These are phyloP conservation scores for Otolemur garnettii DNA, from an alignment of 2,113 vertebrate genomes.

Conservation along the genomic window DNA sequence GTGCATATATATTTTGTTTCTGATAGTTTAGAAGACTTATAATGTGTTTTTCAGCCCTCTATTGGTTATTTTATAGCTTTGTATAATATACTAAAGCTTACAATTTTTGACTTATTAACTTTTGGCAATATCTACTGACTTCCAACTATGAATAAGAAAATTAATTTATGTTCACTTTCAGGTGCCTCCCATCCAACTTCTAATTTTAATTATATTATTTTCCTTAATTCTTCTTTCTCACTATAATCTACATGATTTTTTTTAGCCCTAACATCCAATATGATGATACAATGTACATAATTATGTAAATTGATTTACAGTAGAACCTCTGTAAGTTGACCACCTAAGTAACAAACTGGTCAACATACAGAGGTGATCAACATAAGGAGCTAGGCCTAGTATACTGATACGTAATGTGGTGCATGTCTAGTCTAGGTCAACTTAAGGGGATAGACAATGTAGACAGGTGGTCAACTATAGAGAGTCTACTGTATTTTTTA, in stretches of 20 bases:
- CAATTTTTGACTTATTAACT: not conserved
- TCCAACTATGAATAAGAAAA: not conserved
- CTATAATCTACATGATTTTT: not conserved
- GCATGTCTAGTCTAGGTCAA: too few relatives aligned
- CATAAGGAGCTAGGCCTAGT: too few relatives aligned
- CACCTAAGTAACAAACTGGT: too few relatives aligned
- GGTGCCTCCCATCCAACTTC: not conserved
- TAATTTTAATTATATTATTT: conserved; percentile 34
- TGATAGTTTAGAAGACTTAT: conserved; percentile 39
- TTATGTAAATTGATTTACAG: not conserved
- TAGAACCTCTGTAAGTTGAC: too few relatives aligned
- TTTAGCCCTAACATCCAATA: too few relatives aligned
- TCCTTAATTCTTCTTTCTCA: not conserved
- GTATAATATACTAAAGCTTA: not conserved
- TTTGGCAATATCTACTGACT: conserved; percentile 26
- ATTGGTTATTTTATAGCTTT: not conserved
- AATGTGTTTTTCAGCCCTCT: not conserved
- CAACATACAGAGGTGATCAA: too few relatives aligned
- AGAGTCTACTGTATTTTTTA: not conserved
- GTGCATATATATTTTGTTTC: not conserved
- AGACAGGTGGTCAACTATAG: too few relatives aligned
- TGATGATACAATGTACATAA: not conserved
- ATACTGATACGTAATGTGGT: too few relatives aligned
- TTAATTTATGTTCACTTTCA: not conserved
- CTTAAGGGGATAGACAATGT: too few relatives aligned